These are phyloP conservation scores for Bungarus multicinctus DNA, from an alignment of 2,113 vertebrate species.

Conservation along the genomic window DNA sequence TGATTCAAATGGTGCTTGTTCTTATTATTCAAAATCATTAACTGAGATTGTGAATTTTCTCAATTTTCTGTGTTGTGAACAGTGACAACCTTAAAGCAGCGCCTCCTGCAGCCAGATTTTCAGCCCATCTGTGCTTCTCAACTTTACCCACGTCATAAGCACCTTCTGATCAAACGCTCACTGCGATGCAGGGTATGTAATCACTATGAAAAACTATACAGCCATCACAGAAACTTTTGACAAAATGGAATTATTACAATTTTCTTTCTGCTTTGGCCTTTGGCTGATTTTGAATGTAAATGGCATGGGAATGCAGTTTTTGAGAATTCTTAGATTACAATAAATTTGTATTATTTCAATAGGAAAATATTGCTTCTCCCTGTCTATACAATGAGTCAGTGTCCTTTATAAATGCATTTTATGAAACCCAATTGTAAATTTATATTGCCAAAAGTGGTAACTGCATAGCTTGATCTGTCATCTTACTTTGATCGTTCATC, in stretches of 20 bases:
- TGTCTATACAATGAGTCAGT: neutral
- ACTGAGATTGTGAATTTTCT: conserved; percentile 28
- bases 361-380: neutral
- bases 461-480: neutral
- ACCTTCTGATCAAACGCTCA: conserved; percentile 95
- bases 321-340: neutral
- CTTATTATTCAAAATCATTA: neutral
- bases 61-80: conserved; percentile 23
- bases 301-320: neutral
- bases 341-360: neutral
- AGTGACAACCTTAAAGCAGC: conserved; percentile 95
- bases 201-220: neutral
- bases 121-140: conserved; percentile 92
- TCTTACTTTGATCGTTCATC: too few species aligned
- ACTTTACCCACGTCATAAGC: conserved; percentile 95
- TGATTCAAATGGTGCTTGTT: neutral
- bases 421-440: neutral
- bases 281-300: neutral
- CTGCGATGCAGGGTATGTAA: conserved; percentile 89
- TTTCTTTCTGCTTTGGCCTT: neutral
- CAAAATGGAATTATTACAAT: neutral
- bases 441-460: neutral
- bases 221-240: neutral
- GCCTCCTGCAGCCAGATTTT: conserved; percentile 95
- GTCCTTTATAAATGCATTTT: neutral